These are phyloP conservation scores for Umimayanthus chanpuru DNA, from an alignment of 92 coral and sea anemone species.

Conservation along the genomic window DNA sequence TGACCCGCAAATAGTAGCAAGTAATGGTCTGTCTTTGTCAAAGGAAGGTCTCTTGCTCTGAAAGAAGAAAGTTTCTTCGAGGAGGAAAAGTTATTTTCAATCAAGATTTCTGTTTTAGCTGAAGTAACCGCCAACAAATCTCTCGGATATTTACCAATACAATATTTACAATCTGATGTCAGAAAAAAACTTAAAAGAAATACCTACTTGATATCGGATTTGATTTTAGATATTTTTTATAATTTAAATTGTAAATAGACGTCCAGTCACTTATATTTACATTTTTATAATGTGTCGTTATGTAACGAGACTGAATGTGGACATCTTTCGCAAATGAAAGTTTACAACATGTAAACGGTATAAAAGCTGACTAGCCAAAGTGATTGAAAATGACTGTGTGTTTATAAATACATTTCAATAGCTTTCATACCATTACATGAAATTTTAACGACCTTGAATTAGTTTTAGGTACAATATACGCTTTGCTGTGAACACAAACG, in stretches of 20 bases:
- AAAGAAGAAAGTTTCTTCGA: background rate
- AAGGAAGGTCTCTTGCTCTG: background rate
- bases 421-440: background rate
- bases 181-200: background rate
- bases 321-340: background rate
- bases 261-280: constrained; percentile 18
- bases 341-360: background rate
- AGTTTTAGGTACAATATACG: too few relatives aligned
- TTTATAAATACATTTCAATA: too few relatives aligned
- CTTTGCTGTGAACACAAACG: too few relatives aligned
- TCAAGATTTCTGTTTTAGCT: background rate
- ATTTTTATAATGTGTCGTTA: constrained; percentile 27
- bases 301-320: background rate
- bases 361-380: background rate
- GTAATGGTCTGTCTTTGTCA: background rate
- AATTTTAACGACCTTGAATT: background rate
- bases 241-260: constrained; percentile 37
- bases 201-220: constrained; percentile 19
- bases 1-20: background rate
- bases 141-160: background rate
- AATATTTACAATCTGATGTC: background rate
- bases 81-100: background rate
- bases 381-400: background rate
- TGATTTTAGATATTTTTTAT: constrained; percentile 35
- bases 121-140: background rate